phyloP scores from a whole-genome alignment of 35 echinoderm and acorn worm genomes.

The Apostichopus parvimensis region DNA sequence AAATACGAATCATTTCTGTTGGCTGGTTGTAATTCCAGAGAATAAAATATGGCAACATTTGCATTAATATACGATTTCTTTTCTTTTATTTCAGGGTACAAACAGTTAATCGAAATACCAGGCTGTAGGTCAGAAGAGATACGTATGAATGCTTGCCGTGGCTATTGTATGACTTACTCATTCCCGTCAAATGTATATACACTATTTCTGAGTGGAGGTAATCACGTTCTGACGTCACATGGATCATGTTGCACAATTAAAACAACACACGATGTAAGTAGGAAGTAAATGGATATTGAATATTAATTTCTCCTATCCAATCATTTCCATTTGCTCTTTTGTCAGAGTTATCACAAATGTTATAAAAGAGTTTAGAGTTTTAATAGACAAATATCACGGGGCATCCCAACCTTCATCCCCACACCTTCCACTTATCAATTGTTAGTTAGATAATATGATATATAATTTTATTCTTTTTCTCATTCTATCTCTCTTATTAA shows the following conservation, averaged over 20 bases:
- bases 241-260: conserved; percentile 94
- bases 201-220: conserved; percentile 67
- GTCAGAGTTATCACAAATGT: no score
- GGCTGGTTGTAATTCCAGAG: background rate
- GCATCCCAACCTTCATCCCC: no score
- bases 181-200: conserved; percentile 76
- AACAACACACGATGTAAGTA: conserved; percentile 92
- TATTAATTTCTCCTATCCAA: no score
- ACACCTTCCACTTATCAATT: no score
- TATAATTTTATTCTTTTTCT: background rate
- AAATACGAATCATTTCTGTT: no score
- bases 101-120: conserved; percentile 76
- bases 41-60: background rate
- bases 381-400: no score
- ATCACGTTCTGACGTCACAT: conserved; percentile 81
- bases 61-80: background rate
- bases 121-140: conserved; percentile 71
- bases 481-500: conserved; percentile 18
- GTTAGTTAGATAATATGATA: no score
- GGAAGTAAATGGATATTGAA: background rate
- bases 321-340: no score
- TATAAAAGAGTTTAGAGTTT: no score
- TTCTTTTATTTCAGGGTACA: conserved; percentile 71
- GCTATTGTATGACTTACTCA: conserved; percentile 96
- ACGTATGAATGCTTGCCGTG: conserved; percentile 89